A percentile compares a stretch with the other conserved stretches of the same genome.
phyloP scores from a whole-genome alignment of 2,888 invertebrate genomes.

The Dicyrtoma fusca region DNA sequence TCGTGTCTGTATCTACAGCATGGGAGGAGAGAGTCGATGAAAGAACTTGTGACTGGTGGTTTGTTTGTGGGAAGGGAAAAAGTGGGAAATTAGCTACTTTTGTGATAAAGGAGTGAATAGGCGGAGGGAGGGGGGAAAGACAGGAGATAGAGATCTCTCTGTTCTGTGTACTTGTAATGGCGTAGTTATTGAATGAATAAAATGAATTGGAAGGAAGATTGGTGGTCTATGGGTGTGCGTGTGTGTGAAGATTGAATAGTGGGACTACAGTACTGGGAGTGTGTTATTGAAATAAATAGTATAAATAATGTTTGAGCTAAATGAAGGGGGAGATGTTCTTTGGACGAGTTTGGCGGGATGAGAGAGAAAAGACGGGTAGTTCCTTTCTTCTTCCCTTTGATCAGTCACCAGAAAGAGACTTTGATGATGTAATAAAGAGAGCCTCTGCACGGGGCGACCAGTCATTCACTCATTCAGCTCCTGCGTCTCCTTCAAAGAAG shows the following conservation, averaged over 20 bases:
- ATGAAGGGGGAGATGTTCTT: conserved; percentile 31
- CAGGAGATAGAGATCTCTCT: not conserved
- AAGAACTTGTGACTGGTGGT: too few species aligned
- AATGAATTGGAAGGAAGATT: not conserved
- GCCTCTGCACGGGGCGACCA: conserved; percentile 16
- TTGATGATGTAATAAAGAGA: conserved; percentile 55
- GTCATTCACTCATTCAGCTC: too few species aligned
- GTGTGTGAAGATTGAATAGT: too few species aligned
- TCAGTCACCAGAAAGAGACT: conserved; percentile 54
- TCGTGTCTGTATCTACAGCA: too few species aligned
- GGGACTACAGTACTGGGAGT: not conserved
- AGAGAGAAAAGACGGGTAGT: conserved; percentile 11
- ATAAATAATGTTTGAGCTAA: conserved; percentile 33
- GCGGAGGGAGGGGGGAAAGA: not conserved
- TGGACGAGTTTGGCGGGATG: conserved; percentile 30
- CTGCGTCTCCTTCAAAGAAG: too few species aligned
- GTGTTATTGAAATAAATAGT: conserved; percentile 17
- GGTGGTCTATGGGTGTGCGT: not conserved
- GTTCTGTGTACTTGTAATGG: not conserved
- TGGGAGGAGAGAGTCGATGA: too few species aligned
- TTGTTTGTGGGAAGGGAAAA: too few species aligned
- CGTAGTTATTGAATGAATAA: not conserved
- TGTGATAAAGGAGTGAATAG: not conserved
- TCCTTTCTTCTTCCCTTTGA: conserved; percentile 53
- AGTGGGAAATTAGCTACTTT: not conserved